These are phyloP conservation scores for Balanococcus diminutus DNA, from an alignment of 2,888 invertebrate genomes.

Conservation along the genomic window DNA sequence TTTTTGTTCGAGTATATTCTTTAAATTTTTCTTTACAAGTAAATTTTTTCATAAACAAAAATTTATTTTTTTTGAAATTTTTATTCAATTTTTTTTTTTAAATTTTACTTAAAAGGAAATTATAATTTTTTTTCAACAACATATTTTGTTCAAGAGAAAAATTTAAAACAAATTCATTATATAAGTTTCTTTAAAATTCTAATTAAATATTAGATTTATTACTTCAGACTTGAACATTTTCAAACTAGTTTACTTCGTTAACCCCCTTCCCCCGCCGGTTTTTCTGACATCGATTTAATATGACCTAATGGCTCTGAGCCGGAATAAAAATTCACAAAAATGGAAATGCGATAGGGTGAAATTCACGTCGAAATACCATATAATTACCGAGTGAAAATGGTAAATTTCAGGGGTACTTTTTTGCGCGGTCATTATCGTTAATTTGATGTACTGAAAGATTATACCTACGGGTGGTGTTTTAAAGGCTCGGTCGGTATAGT, in stretches of 20 bases:
- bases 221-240: not conserved
- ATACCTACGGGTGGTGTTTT: not conserved
- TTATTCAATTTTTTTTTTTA: no score
- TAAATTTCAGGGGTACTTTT: slow-evolving; percentile 8
- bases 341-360: not conserved
- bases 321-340: not conserved
- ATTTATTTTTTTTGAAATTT: no score
- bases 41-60: no score
- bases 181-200: no score
- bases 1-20: no score
- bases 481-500: not conserved
- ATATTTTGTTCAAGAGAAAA: no score
- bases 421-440: slow-evolving; percentile 20
- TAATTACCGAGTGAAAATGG: not conserved
- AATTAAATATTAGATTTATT: not conserved
- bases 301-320: not conserved
- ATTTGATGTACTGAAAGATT: slow-evolving; percentile 23
- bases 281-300: not conserved
- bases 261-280: no score
- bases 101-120: no score
- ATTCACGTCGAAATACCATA: not conserved
- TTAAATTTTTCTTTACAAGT: no score
- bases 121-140: no score
- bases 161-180: no score
- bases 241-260: no score